Conservation (phyloP, 2,113 vertebrate species). For the Monarcha castaneiventris region DNA sequence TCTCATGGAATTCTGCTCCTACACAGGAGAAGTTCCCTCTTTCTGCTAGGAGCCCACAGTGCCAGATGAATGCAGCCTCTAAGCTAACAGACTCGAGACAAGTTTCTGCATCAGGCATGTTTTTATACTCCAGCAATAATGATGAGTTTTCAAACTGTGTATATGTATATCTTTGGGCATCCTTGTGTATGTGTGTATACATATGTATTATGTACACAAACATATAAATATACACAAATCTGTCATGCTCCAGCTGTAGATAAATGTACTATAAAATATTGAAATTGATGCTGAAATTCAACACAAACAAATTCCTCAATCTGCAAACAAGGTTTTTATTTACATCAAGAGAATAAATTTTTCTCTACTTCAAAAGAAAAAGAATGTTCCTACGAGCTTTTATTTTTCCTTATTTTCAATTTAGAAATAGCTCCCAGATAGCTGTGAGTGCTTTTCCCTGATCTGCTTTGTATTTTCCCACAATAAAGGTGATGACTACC, state of each 20-base stretch:
- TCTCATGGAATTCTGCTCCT: background rate
- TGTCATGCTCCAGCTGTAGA: slow-evolving; percentile 70
- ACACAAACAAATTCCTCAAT: slow-evolving; percentile 71
- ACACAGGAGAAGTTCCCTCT: background rate
- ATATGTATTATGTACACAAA: slow-evolving; percentile 65
- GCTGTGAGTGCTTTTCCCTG: background rate
- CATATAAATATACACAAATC: slow-evolving; percentile 68
- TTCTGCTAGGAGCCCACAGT: background rate
- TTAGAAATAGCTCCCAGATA: slow-evolving; percentile 1
- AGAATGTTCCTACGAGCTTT: slow-evolving; percentile 17
- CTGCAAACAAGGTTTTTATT: slow-evolving; percentile 70
- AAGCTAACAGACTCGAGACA: slow-evolving; percentile 57
- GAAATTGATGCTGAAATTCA: slow-evolving; percentile 66
- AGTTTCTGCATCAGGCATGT: slow-evolving; percentile 62
- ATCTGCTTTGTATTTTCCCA: background rate
- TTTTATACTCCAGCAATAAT: slow-evolving; percentile 64
- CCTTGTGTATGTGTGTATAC: slow-evolving; percentile 66
- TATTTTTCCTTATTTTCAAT: slow-evolving; percentile 47
- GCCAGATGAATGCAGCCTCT: slow-evolving; percentile 38
- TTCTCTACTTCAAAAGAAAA: slow-evolving; percentile 51
- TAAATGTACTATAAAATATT: slow-evolving; percentile 70
- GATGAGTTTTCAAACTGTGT: slow-evolving; percentile 64
- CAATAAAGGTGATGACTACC: slow-evolving; percentile 36
- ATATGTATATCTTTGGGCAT: slow-evolving; percentile 66
- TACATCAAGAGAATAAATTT: slow-evolving; percentile 60